Percentiles rank a stretch among this genome's conserved stretches.
These are phyloP conservation scores for Brachypteracias leptosomus DNA, from an alignment of 2,113 vertebrate species.

Conservation along the genomic window DNA sequence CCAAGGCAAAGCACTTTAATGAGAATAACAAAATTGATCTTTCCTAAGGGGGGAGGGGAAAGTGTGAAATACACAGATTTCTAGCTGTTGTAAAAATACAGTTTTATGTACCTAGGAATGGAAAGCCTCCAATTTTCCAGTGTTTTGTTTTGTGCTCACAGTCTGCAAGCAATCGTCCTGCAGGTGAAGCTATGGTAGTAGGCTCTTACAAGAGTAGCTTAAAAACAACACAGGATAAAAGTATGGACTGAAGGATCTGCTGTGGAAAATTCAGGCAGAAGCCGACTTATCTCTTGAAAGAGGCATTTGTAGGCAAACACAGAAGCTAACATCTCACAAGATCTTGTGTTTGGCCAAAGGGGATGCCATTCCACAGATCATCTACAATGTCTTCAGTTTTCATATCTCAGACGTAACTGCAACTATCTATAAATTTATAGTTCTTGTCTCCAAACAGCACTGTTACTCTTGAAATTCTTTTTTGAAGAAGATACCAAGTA, in stretches of 20 bases:
- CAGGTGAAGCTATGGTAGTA: constrained; percentile 1
- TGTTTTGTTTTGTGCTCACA: neutral
- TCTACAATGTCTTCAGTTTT: neutral
- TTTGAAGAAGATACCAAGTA: neutral
- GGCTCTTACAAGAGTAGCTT: neutral
- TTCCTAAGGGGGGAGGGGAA: neutral
- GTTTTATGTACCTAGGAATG: neutral
- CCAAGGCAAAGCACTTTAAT: neutral
- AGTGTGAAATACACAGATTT: neutral
- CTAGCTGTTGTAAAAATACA: neutral
- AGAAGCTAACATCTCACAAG: neutral
- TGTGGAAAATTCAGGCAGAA: neutral
- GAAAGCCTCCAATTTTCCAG: neutral
- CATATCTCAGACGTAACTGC: neutral
- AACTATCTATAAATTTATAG: neutral
- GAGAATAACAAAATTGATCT: neutral
- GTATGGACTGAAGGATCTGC: neutral
- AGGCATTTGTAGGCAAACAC: neutral
- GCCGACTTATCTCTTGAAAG: neutral
- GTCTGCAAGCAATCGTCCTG: neutral
- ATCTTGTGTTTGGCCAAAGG: neutral
- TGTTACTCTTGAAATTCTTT: neutral
- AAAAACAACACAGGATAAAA: neutral
- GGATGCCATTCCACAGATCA: neutral
- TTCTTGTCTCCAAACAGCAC: neutral